These are phyloP conservation scores for Alviniconcha strummeri DNA, from an alignment of 2,888 invertebrate genomes.

Conservation along the genomic window DNA sequence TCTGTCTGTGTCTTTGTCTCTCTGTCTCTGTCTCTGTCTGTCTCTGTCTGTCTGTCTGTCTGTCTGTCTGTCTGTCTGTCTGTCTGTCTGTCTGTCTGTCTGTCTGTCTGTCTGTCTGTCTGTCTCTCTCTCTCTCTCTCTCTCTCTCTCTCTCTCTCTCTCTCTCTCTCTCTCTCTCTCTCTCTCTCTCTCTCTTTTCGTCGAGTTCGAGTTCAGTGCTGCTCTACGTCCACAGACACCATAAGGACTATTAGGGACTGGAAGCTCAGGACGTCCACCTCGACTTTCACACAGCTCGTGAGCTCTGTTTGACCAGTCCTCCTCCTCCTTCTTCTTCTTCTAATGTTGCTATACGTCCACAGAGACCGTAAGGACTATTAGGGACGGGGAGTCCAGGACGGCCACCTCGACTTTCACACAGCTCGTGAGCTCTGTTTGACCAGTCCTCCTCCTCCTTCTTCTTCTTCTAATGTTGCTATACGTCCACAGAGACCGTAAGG, in stretches of 20 bases:
- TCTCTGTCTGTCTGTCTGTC: not conserved
- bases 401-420: no score
- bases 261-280: no score
- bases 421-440: no score
- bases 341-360: no score
- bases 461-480: no score
- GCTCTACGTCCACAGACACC: not conserved
- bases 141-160: not conserved
- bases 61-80: not conserved
- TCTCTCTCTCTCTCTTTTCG: not conserved
- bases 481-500: no score
- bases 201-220: not conserved
- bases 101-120: not conserved
- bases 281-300: not conserved
- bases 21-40: not conserved
- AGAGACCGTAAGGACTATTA: no score
- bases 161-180: not conserved
- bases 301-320: no score
- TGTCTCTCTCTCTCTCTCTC: not conserved
- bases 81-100: conserved; percentile 1
- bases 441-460: no score
- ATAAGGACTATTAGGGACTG: no score
- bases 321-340: no score
- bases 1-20: not conserved
- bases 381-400: no score